Evolutionary conservation across 2,797 vertebrate species (phyloP), one percentile per base, ranked within the genome.

Genomic region (Protonibea diacanthus): DNA sequence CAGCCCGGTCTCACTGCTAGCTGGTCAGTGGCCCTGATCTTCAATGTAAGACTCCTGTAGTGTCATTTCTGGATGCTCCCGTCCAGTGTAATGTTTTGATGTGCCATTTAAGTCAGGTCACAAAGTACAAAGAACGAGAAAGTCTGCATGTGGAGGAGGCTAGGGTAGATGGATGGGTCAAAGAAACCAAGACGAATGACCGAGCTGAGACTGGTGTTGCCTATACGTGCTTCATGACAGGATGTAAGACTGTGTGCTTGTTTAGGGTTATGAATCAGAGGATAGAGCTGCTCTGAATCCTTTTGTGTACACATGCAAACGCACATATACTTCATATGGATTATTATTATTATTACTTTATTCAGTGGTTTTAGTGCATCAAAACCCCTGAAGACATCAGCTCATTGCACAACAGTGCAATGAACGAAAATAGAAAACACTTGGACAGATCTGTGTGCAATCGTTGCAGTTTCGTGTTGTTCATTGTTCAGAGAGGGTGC

Each of bases 191-290:
- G 33, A 9, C 8, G 33, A 38, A 38, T 7, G 33, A 38, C 33
- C 8, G 33, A 38, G 7, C 33, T 38, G 33, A 29, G 33, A 38
- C 33, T 9, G 33, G 33, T 38, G 33, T 2, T 38, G 33, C 33
- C 10, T 38, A 44, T 25, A 67, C 47, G 25, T 20, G 40, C 38
- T 56, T 68, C n/a, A 29, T 59, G 42, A 70, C 57, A 55, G 33
- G 58, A 73, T 71, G 25, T 59, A 20, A 69, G 51, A n/a, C 15
- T 61, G 45, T 45, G 9, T 45, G 58, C 59, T 74, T 68, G 44
- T 65, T 74, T 25, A 17, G 6, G 18, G 59, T 55, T 69, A 57
- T 82, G 69, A 78, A 52, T 83, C 69, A 82, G 61, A 66, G 51
- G n/a, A 70, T 58, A 11, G 12, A 66, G 40, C 29, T 61, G 70